Evolutionary conservation across 2,113 vertebrate species (phyloP).

Genomic region (Cynocephalus volans): DNA sequence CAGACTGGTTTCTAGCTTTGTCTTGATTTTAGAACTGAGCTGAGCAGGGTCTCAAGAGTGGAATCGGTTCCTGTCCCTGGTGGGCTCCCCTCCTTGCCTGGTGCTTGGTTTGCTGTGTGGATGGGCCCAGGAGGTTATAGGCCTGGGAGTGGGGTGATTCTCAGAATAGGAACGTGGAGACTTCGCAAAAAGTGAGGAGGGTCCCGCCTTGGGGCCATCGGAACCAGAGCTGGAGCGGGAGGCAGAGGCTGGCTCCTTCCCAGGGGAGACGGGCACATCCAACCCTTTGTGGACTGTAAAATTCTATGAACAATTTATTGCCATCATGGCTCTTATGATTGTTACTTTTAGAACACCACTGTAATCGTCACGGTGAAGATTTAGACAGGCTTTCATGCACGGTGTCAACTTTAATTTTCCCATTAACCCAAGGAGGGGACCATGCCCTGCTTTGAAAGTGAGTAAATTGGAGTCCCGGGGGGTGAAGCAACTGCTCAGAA

Average conservation of each 20-base stretch:
- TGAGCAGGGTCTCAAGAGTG: background rate
- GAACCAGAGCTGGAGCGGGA: fast-evolving
- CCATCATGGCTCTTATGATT: background rate
- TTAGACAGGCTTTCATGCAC: background rate
- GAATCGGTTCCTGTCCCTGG: background rate
- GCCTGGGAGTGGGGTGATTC: fast-evolving
- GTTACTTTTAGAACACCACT: background rate
- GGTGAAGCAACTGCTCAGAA: fast-evolving
- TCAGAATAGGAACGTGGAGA: background rate
- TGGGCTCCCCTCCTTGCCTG: no score
- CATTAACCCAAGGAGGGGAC: background rate
- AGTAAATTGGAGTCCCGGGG: background rate
- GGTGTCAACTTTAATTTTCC: background rate
- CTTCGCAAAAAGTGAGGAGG: no score
- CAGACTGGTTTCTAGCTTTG: no score
- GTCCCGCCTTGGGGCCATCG: fast-evolving
- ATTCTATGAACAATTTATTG: fast-evolving
- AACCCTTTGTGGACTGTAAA: background rate
- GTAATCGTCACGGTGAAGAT: background rate
- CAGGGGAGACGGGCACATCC: fast-evolving
- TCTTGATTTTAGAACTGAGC: background rate
- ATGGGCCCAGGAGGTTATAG: fast-evolving
- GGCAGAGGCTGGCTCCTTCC: background rate
- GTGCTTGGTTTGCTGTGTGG: no score
- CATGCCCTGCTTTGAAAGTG: background rate